Base-by-base conservation (phyloP, 2,888 invertebrate genomes). In the Rhamnusium bicolor region DNA sequence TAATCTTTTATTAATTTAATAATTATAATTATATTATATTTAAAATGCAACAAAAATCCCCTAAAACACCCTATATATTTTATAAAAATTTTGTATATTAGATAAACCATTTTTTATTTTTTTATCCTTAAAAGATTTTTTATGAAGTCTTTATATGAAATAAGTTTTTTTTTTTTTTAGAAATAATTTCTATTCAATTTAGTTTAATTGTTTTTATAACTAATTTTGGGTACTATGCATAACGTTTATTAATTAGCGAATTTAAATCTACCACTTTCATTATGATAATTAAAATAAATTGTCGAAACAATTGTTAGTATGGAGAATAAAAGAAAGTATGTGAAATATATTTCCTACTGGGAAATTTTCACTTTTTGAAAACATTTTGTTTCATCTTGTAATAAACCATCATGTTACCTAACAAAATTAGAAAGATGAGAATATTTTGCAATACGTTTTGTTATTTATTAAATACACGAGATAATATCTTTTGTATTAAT, bases 221-320 rank as follows among this genome's bases (percentile, higher is more conserved):
- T 27, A 16, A 29, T n/a, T 56, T 27, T 14, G 58, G 58, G 16
- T 18, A 19, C 18, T 29, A 60, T 47, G 47, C 49, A 51, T 56
- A 32, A 60, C 24, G 61, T 51, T 49, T 51, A 14, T 69, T 56
- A 68, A 63, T 71, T 61, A 71, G 53, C 24, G 21, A 58, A 27
- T 71, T 73, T 68, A 29, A 67, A 62, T 63, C 27, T 54, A 49
- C 74, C 75, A 85, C 86, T 85, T 86, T 86, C 85, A 80, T 85
- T 85, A 86, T 86, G 84, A 49, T 84, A 85, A 85, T 84, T 81
- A 76, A 76, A 61, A 65, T 68, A 71, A 79, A 78, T 81, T 81
- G 78, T 82, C 73, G 72, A 81, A 80, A 83, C 82, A 83, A 83
- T 84, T 79, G 81, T 72, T 79, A 79, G 69, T 77, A 73, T 72